Conservation (phyloP, 2,888 invertebrate species). For the Lepidochrysops patricia region DNA sequence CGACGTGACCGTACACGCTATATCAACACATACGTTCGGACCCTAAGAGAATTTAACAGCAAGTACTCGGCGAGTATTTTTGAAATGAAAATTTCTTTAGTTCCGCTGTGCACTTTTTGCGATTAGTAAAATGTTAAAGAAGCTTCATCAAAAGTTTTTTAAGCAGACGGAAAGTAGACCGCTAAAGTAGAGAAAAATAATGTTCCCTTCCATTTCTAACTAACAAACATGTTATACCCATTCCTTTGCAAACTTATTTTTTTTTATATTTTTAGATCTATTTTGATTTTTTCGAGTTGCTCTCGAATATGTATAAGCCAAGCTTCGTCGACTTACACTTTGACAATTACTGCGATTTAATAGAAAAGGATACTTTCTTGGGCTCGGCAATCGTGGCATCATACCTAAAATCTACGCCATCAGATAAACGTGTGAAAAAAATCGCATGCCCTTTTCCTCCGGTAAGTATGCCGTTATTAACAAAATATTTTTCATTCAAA, state of each 20-base stretch:
- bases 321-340: constrained; percentile 17
- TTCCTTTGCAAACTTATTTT: too few relatives aligned
- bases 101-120: too few relatives aligned
- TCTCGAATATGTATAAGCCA: constrained; percentile 17
- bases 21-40: not conserved
- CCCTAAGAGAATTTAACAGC: not conserved
- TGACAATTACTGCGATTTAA: not conserved
- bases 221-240: too few relatives aligned
- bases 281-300: constrained; percentile 15
- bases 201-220: too few relatives aligned
- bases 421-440: not conserved
- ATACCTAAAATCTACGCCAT: not conserved
- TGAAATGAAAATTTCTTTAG: too few relatives aligned
- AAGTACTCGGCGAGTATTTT: not conserved
- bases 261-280: constrained; percentile 9
- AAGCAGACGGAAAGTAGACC: too few relatives aligned
- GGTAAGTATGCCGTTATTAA: not conserved
- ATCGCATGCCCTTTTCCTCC: constrained; percentile 10
- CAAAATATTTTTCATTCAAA: too few relatives aligned
- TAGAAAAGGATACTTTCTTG: constrained; percentile 5
- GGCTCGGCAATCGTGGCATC: not conserved
- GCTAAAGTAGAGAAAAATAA: too few relatives aligned
- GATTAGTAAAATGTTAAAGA: too few relatives aligned
- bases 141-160: too few relatives aligned
- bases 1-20: not conserved